Conservation (phyloP, 35 echinoderm and acorn worm genomes). For the Chiridota heheva region DNA sequence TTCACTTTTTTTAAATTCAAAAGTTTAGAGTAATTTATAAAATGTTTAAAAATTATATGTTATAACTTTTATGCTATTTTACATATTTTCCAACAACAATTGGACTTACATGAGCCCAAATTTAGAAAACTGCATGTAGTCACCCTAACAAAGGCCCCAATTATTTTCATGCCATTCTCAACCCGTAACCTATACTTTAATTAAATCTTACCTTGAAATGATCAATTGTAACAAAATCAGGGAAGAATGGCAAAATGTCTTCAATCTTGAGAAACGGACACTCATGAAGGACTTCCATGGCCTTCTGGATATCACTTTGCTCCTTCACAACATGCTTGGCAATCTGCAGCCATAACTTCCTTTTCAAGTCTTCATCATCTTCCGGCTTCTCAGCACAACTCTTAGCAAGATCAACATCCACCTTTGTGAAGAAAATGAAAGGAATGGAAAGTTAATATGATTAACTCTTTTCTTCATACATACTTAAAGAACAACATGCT, state of each 20-base stretch:
- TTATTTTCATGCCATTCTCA: neutral
- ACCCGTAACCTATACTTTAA: too few relatives aligned
- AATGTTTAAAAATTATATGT: too few relatives aligned
- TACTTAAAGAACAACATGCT: too few relatives aligned
- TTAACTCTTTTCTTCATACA: neutral
- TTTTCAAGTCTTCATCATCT: conserved; percentile 89
- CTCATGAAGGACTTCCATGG: conserved; percentile 93
- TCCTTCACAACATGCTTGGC: conserved; percentile 93
- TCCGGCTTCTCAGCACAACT: conserved; percentile 90
- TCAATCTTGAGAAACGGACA: conserved; percentile 89
- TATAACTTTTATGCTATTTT: too few relatives aligned
- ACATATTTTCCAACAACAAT: too few relatives aligned
- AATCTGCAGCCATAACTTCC: conserved; percentile 91
- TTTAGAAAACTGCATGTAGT: too few relatives aligned
- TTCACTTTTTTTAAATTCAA: too few relatives aligned
- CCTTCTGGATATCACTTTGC: conserved; percentile 88
- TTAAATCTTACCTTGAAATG: conserved; percentile 99
- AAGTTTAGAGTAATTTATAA: too few relatives aligned
- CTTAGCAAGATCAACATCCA: conserved; percentile 96
- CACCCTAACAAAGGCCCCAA: neutral
- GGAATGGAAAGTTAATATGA: neutral
- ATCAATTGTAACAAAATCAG: conserved; percentile 99
- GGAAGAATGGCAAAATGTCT: conserved; percentile 96
- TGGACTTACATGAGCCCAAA: too few relatives aligned
- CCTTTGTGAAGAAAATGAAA: conserved; percentile 36